Conservation (phyloP, 2,888 invertebrate species). For the Loripinus fragilis region DNA sequence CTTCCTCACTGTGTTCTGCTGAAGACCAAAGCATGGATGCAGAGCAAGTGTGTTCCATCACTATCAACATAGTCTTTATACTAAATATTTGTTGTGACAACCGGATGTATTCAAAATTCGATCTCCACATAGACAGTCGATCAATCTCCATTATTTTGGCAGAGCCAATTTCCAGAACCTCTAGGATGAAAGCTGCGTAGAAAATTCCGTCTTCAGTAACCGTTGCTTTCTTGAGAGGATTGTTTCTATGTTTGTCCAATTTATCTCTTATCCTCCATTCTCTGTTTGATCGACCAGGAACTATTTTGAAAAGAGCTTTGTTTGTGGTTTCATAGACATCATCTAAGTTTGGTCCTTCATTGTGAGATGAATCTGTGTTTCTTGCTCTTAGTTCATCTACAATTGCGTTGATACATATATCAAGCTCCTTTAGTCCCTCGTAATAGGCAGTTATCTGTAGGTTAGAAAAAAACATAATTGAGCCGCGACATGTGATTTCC, state of each 20-base stretch:
- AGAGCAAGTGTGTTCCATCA: background rate
- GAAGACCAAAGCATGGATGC: background rate
- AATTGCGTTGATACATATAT: background rate
- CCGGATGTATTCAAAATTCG: background rate
- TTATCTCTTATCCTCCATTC: background rate
- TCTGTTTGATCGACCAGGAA: background rate
- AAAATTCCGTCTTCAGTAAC: background rate
- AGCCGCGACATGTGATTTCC: no score
- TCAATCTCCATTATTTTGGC: background rate
- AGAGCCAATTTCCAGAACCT: background rate
- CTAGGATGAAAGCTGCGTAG: constrained; percentile 10
- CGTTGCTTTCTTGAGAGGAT: background rate
- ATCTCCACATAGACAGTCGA: background rate
- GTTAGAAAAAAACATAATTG: background rate
- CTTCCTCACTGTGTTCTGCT: background rate
- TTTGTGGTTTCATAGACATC: background rate
- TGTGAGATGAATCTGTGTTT: background rate
- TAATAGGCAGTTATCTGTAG: background rate
- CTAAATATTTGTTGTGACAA: background rate
- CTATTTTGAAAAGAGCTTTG: background rate
- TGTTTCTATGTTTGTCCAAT: background rate
- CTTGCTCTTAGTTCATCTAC: background rate
- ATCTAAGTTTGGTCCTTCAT: background rate
- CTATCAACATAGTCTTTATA: background rate
- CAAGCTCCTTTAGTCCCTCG: background rate